A percentile compares a stretch with the other conserved stretches of the same genome.
phyloP scores from a whole-genome alignment of 2,888 invertebrate genomes.

The Eledone cirrhosa region DNA sequence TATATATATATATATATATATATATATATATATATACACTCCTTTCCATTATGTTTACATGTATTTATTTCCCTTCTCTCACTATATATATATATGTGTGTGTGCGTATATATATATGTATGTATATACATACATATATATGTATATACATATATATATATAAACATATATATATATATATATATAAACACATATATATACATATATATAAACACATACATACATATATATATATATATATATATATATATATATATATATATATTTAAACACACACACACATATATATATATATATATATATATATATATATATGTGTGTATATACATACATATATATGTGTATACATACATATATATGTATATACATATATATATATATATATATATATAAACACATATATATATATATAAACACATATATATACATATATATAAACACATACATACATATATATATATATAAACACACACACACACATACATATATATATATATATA shows the following conservation, averaged over 20 bases:
- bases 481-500: background rate
- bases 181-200: too few species aligned
- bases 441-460: background rate
- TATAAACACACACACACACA: background rate
- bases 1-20: constrained; percentile 8
- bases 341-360: background rate
- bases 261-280: too few species aligned
- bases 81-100: too few species aligned
- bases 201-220: too few species aligned
- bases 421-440: background rate
- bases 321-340: background rate
- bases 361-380: background rate
- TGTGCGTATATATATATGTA: too few species aligned
- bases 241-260: constrained; percentile 4
- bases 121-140: too few species aligned
- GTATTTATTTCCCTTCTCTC: too few species aligned
- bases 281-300: constrained; percentile 1
- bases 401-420: background rate
- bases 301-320: background rate
- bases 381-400: background rate
- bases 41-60: background rate
- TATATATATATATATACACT: background rate
- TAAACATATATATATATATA: too few species aligned
- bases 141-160: too few species aligned
- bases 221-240: background rate